A percentile compares a stretch with the other conserved stretches of the same genome.
Conservation (phyloP, 2,113 vertebrate genomes). For the Melanerpes aurifrons region DNA sequence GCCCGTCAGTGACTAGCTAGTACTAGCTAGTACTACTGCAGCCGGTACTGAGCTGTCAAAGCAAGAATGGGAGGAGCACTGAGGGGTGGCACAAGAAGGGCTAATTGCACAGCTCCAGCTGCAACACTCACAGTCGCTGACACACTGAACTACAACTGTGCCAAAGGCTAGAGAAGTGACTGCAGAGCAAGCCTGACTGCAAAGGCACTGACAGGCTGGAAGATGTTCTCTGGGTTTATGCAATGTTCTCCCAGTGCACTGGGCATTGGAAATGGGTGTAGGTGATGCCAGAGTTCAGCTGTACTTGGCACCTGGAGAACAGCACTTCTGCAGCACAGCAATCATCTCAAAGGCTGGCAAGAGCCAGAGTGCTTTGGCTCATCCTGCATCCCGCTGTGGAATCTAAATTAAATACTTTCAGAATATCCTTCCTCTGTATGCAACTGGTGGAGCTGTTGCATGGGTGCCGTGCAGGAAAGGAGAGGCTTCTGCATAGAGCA, state of each 20-base stretch:
- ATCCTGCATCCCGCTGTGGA: background rate
- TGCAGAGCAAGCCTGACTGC: fast-evolving
- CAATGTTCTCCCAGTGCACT: background rate
- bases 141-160: constrained; percentile 50
- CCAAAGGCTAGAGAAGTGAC: background rate
- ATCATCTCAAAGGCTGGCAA: background rate
- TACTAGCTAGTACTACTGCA: constrained; percentile 43
- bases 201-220: background rate
- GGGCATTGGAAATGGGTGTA: background rate
- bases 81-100: constrained; percentile 1
- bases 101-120: constrained; percentile 48
- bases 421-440: background rate
- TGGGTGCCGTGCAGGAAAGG: background rate
- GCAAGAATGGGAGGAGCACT: constrained; percentile 48
- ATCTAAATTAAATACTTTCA: background rate
- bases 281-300: background rate
- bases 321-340: background rate
- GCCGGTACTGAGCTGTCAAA: constrained; percentile 31
- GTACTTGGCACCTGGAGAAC: background rate
- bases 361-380: background rate
- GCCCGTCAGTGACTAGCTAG: constrained; percentile 28
- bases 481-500: background rate
- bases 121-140: constrained; percentile 4
- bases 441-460: background rate
- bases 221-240: background rate